These are phyloP conservation scores for Phrixothrix hirtus DNA, from an alignment of 2,888 invertebrate species.

Conservation along the genomic window DNA sequence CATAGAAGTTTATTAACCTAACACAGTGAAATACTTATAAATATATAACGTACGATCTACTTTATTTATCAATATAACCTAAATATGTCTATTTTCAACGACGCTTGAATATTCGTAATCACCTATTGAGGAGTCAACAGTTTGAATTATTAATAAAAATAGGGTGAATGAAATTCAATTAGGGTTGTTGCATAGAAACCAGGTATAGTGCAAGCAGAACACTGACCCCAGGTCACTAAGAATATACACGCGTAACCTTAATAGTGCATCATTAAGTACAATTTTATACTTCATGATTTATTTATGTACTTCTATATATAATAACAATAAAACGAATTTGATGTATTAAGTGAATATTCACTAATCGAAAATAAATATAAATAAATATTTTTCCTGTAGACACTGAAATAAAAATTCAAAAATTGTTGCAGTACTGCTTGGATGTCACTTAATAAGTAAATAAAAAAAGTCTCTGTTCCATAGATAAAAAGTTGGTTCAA, in stretches of 20 bases:
- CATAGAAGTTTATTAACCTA: background rate
- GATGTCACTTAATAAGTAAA: no score
- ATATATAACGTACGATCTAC: background rate
- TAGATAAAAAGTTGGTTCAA: no score
- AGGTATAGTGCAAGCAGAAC: constrained; percentile 18
- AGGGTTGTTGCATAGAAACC: constrained; percentile 28
- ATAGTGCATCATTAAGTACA: constrained; percentile 5
- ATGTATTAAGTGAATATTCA: no score
- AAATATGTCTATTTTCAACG: background rate
- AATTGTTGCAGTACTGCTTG: no score
- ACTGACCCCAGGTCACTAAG: constrained; percentile 20
- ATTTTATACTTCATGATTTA: background rate
- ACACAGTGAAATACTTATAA: background rate
- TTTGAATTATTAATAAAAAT: constrained; percentile 18
- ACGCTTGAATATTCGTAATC: background rate
- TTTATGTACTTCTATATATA: no score
- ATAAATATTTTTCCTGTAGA: no score
- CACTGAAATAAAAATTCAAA: no score
- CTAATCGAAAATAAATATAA: no score
- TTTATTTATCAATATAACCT: background rate
- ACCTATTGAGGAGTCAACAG: background rate
- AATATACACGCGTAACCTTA: constrained; percentile 12
- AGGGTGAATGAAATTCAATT: constrained; percentile 23
- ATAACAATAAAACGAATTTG: no score
- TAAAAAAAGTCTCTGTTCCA: no score